These are phyloP conservation scores for Australoheros facetus DNA, from an alignment of 2,797 vertebrate species.

Conservation along the genomic window DNA sequence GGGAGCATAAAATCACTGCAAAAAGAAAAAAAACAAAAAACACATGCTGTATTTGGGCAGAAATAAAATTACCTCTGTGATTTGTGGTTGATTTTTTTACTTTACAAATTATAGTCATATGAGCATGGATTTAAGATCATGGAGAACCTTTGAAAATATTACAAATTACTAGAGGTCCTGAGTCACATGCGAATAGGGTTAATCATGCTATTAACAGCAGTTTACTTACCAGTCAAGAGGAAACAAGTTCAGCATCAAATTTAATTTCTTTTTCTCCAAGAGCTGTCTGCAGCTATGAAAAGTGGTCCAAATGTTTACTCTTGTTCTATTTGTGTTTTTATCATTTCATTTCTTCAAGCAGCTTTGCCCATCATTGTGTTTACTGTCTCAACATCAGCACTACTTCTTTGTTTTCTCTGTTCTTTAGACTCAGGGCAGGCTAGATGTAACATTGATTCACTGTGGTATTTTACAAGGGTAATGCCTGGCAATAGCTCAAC, in stretches of 20 bases:
- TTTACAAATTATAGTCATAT: not conserved
- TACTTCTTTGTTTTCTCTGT: not conserved
- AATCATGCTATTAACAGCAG: not conserved
- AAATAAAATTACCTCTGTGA: fast-evolving
- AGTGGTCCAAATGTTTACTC: constrained; percentile 1
- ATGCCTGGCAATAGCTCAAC: not conserved
- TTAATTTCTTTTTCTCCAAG: not conserved
- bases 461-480: not conserved
- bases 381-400: not conserved
- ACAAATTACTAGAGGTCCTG: not conserved
- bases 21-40: not conserved
- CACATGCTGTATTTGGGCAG: not conserved
- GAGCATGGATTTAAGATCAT: not conserved
- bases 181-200: not conserved
- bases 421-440: not conserved
- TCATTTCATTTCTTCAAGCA: not conserved
- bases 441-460: not conserved
- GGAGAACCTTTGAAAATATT: not conserved
- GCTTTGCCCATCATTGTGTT: not conserved
- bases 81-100: not conserved
- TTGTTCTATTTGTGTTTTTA: not conserved
- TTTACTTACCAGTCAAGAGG: not conserved
- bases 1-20: not conserved
- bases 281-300: not conserved
- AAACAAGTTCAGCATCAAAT: not conserved